Conservation (phyloP, 1,140 invertebrate genomes). For the Drosophila kikkawai region DNA sequence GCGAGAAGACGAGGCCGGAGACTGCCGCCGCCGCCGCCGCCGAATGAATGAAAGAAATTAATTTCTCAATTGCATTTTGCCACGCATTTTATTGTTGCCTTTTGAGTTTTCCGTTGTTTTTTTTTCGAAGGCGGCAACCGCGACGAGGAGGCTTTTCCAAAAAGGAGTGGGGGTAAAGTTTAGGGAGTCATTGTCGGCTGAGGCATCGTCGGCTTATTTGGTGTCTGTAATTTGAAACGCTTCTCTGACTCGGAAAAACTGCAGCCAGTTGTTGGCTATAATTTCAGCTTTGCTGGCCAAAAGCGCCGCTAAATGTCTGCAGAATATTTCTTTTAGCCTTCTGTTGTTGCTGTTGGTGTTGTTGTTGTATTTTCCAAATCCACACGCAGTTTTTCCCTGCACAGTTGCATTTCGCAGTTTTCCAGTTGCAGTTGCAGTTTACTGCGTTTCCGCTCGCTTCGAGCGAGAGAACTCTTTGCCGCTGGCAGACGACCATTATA, state of each 20-base stretch:
- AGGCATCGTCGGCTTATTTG: slow-evolving; percentile 71
- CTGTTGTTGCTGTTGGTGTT: not conserved
- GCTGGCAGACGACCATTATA: slow-evolving; percentile 68
- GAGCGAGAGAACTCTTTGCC: slow-evolving; percentile 46
- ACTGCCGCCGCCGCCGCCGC: slow-evolving; percentile 4
- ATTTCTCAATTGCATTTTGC: slow-evolving; percentile 83
- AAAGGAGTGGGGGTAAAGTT: slow-evolving; percentile 13
- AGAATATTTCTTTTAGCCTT: slow-evolving; percentile 52
- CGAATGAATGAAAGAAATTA: slow-evolving; percentile 78
- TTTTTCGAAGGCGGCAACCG: slow-evolving; percentile 57
- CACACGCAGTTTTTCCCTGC: slow-evolving; percentile 68
- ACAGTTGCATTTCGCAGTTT: slow-evolving; percentile 13
- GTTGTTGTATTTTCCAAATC: slow-evolving; percentile 45
- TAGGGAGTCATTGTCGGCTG: slow-evolving; percentile 28
- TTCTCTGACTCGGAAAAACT: slow-evolving; percentile 83
- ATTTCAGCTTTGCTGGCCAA: slow-evolving; percentile 62
- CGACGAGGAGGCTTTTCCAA: slow-evolving; percentile 35
- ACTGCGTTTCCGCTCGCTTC: slow-evolving; percentile 73
- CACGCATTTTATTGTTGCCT: slow-evolving; percentile 78
- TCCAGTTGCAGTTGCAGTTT: slow-evolving; percentile 45
- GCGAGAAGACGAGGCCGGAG: slow-evolving; percentile 46
- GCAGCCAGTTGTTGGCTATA: slow-evolving; percentile 43
- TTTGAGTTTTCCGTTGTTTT: slow-evolving; percentile 31
- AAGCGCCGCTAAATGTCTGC: slow-evolving; percentile 80
- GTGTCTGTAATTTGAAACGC: slow-evolving; percentile 84